These are phyloP conservation scores for Anser brachyrhynchus DNA, from an alignment of 2,113 vertebrate genomes.

Conservation along the genomic window DNA sequence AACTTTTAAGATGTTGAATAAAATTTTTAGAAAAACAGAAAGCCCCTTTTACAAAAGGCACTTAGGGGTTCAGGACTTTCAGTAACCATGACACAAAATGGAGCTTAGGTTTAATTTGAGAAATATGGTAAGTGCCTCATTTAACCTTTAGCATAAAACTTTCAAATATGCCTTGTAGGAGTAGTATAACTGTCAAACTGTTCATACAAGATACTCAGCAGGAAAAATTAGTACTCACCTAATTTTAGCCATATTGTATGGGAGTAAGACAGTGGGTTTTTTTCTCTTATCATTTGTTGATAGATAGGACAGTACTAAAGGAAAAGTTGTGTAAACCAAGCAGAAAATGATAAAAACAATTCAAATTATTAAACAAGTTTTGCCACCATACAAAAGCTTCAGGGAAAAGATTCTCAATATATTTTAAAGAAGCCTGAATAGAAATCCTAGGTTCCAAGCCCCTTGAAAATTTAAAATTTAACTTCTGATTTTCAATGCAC, in stretches of 20 bases:
- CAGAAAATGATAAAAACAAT: neutral
- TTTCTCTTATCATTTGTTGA: neutral
- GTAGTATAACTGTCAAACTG: neutral
- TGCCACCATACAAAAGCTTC: neutral
- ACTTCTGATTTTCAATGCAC: neutral
- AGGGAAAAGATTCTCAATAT: neutral
- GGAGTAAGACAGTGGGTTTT: neutral
- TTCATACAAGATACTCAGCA: neutral
- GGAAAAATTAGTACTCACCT: neutral
- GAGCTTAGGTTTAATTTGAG: neutral
- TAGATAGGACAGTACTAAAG: neutral
- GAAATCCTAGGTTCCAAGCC: neutral
- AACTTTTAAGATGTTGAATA: neutral
- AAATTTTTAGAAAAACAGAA: conserved; percentile 4
- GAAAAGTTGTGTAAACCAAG: neutral
- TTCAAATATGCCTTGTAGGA: conserved; percentile 19
- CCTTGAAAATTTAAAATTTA: neutral
- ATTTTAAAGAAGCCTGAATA: neutral
- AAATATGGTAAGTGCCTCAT: neutral
- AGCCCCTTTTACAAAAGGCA: neutral
- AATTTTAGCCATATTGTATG: neutral
- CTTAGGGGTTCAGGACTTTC: neutral
- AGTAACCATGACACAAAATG: neutral
- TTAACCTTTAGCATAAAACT: neutral
- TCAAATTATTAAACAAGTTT: neutral